Base-by-base conservation (phyloP, 2,797 vertebrate genomes). In the Paedocypris micromegethes region DNA sequence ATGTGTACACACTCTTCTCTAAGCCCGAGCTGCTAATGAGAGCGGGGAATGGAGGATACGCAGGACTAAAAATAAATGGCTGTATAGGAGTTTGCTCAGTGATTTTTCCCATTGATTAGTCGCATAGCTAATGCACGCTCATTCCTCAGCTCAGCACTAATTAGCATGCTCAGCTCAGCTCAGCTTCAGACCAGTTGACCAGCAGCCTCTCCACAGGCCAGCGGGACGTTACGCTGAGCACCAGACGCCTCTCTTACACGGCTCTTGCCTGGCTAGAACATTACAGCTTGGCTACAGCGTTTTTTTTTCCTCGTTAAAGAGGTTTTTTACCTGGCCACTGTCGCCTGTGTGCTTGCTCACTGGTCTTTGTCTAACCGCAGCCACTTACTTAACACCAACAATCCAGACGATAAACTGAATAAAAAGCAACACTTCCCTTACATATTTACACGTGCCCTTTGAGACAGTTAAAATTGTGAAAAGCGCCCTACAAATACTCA, bases 61-160 rank as follows among this genome's bases (percentile, higher is more conserved):
- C 58, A 61, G 70, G 82, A 86, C 90, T 91, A 88, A 91, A 91
- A 91, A 92, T 92, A 91, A 92, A 92, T 85, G 91, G 83, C 87
- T 87, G 88, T 89, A 88, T 89, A 87, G 90, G 81, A 90, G 88
- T 88, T 87, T 90, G 91, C 92, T 94, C 92, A 92, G 91, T 95
- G 93, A 92, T 95, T 96, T 95, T 97, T 92, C 91, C 88, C 91
- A 96, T 96, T 94, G 95, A 96, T 96, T 97, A 92, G 90, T 92
- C 89, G 89, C 88, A 83, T 87, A 88, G 89, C 93, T 95, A 94
- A 96, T 92, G 93, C 91, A 85, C 80, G 91, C 90, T 93, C 91
- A 91, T 93, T 93, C 87, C 87, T 91, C 89, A 91, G 90, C 89
- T 90, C 89, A 85, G 86, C 88, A 84, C 90, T 93, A 95, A 97